Percentiles rank a stretch among this genome's conserved stretches.
These are phyloP conservation scores for Paraplagusia blochii DNA, from an alignment of 2,113 vertebrate species.

Conservation along the genomic window DNA sequence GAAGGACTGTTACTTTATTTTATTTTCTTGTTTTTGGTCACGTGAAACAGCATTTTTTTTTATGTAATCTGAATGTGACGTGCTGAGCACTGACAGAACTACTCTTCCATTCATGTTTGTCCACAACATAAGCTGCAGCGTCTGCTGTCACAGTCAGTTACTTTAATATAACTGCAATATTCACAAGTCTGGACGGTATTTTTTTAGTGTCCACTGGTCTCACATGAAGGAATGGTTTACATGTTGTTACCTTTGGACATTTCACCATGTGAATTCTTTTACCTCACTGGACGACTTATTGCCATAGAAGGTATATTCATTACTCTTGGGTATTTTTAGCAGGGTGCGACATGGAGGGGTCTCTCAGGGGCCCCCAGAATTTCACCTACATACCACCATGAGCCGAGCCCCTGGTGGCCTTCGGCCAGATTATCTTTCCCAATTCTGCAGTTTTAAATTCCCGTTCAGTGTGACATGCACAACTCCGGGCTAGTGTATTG, in stretches of 20 bases:
- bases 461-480: constrained; percentile 5
- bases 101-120: constrained; percentile 36
- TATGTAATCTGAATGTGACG: constrained; percentile 57
- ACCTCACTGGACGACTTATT: constrained; percentile 15
- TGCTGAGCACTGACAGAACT: constrained; percentile 37
- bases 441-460: neutral
- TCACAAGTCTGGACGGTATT: too few relatives aligned
- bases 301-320: constrained; percentile 50
- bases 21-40: neutral
- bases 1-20: constrained; percentile 19
- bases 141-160: too few relatives aligned
- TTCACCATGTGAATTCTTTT: constrained; percentile 28
- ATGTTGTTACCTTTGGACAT: too few relatives aligned
- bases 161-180: too few relatives aligned
- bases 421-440: neutral
- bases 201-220: too few relatives aligned
- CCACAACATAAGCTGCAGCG: constrained; percentile 37
- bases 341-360: constrained; percentile 12
- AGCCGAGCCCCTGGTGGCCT: constrained; percentile 9
- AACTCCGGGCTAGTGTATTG: constrained; percentile 1
- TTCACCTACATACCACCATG: constrained; percentile 2
- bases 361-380: constrained; percentile 6
- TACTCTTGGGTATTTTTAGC: constrained; percentile 27
- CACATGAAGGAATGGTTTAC: too few relatives aligned
- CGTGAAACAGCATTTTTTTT: constrained; percentile 18